Conservation (phyloP, 2,797 vertebrate genomes). For the Galaxias olidus region DNA sequence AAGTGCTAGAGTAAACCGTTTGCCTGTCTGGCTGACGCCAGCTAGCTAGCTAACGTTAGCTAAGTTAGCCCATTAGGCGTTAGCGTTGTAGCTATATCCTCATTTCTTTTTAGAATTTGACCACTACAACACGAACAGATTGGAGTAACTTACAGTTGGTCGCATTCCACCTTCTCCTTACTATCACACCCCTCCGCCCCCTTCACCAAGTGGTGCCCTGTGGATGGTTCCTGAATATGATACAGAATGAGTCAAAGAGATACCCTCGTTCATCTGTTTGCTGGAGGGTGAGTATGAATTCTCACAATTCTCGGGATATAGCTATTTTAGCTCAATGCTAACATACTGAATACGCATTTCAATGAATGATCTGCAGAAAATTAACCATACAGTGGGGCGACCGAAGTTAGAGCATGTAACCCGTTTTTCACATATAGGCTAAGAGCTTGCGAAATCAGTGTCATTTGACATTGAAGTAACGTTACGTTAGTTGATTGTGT, state of each 20-base stretch:
- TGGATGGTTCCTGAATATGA: slow-evolving; percentile 82
- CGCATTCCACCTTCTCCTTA: neutral
- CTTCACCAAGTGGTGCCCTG: slow-evolving; percentile 45
- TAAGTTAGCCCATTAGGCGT: slow-evolving; percentile 45
- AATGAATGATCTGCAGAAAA: too few species aligned
- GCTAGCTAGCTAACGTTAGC: slow-evolving; percentile 7
- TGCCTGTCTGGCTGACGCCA: slow-evolving; percentile 42
- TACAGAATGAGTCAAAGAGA: slow-evolving; percentile 96
- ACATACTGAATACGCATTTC: too few species aligned
- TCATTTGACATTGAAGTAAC: too few species aligned
- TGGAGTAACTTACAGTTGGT: slow-evolving; percentile 11
- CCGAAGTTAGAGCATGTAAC: too few species aligned
- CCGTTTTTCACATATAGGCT: too few species aligned
- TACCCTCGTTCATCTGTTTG: slow-evolving; percentile 96
- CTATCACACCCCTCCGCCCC: slow-evolving; percentile 24
- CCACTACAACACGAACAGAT: slow-evolving; percentile 54
- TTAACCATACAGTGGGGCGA: too few species aligned
- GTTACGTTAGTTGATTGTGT: too few species aligned
- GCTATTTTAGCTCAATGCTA: too few species aligned
- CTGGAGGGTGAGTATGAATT: slow-evolving; percentile 86
- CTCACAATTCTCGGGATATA: neutral
- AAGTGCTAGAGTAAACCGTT: slow-evolving; percentile 17
- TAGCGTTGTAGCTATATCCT: slow-evolving; percentile 29
- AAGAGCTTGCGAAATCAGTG: too few species aligned
- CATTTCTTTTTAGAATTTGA: slow-evolving; percentile 54